A percentile compares a stretch with the other conserved stretches of the same genome.
Conservation (phyloP, 1,140 invertebrate species). For the Drosophila ogumai region DNA sequence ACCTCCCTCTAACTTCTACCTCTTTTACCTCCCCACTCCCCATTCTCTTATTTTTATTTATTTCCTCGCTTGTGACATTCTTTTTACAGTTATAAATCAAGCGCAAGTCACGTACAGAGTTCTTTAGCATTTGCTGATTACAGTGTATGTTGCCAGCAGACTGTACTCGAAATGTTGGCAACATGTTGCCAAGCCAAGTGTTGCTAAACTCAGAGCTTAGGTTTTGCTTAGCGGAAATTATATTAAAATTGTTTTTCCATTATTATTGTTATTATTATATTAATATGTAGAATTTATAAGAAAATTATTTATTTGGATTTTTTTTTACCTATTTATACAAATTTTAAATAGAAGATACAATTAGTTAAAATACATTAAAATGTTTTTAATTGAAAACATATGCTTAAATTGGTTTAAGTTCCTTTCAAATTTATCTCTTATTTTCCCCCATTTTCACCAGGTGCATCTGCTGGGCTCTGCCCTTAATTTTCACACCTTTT, state of each 20-base stretch:
- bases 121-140: slow-evolving; percentile 23
- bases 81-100: slow-evolving; percentile 62
- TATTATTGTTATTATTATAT: neutral
- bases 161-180: slow-evolving; percentile 20
- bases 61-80: slow-evolving; percentile 52
- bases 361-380: neutral
- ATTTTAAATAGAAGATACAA: neutral
- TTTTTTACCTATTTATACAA: too few species aligned
- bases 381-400: neutral
- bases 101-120: slow-evolving; percentile 55
- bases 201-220: neutral
- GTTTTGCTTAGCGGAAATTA: too few species aligned
- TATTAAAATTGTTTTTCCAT: too few species aligned
- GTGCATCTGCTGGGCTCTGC: slow-evolving; percentile 2
- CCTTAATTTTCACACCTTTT: slow-evolving; percentile 56
- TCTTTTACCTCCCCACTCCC: neutral
- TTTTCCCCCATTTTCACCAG: neutral
- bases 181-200: slow-evolving; percentile 18
- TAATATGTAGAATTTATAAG: neutral
- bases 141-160: slow-evolving; percentile 18
- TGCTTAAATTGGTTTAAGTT: too few species aligned
- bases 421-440: too few species aligned
- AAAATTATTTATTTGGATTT: too few species aligned
- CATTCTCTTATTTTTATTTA: slow-evolving; percentile 27
- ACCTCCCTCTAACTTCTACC: neutral